Evolutionary conservation across 2,113 vertebrate genomes (phyloP).

Genomic region (Oophaga pumilio): DNA sequence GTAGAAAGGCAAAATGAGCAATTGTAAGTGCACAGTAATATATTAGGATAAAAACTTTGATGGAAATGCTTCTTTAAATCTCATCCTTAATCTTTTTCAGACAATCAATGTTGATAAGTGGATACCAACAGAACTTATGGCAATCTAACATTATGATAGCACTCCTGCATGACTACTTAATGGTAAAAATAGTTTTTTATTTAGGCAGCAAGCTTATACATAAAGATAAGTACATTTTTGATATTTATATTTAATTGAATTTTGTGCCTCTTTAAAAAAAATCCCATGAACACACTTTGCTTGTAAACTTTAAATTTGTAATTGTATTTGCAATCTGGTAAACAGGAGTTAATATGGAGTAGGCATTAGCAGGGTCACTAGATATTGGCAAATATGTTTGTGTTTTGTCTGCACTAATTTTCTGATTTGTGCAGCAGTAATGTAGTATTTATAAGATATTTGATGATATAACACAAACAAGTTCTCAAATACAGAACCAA

Average conservation of each 20-base stretch:
- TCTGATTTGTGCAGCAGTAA: constrained; percentile 11
- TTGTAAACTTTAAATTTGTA: constrained; percentile 10
- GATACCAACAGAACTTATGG: too few relatives aligned
- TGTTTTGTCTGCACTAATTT: constrained; percentile 39
- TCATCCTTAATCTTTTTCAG: too few relatives aligned
- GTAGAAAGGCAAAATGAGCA: too few relatives aligned
- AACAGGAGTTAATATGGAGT: constrained; percentile 25
- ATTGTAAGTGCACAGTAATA: too few relatives aligned
- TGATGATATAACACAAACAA: constrained; percentile 18
- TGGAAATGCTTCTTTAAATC: too few relatives aligned
- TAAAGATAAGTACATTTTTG: not conserved
- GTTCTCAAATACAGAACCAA: constrained; percentile 1
- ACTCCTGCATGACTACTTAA: too few relatives aligned
- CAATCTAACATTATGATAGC: too few relatives aligned
- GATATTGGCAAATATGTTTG: constrained; percentile 42
- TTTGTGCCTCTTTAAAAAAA: not conserved
- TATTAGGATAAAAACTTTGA: too few relatives aligned
- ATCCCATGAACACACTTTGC: not conserved
- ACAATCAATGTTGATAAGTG: too few relatives aligned
- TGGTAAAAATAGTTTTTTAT: too few relatives aligned
- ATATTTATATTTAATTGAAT: not conserved
- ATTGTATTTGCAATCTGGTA: constrained; percentile 30
- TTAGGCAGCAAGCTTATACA: not conserved
- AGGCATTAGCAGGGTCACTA: constrained; percentile 26
- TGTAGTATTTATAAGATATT: constrained; percentile 10